phyloP scores from a whole-genome alignment of 2,113 vertebrate species.

The Emydura subglobosa region DNA sequence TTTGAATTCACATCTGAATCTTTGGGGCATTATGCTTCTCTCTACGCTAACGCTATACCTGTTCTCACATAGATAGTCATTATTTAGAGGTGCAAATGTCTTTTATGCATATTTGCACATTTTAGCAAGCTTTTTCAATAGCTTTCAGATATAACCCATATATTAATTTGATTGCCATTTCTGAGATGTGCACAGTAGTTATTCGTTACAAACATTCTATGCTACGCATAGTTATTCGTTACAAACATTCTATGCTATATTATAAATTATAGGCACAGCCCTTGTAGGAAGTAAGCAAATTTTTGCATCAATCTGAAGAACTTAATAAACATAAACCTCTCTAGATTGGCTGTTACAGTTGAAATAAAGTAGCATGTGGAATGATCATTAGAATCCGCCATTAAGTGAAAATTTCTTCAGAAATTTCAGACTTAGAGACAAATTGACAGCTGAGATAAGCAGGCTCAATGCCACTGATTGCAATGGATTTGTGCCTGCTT shows the following conservation, averaged over 20 bases:
- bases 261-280: accelerated
- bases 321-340: slow-evolving; percentile 24
- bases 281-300: neutral
- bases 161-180: neutral
- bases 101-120: neutral
- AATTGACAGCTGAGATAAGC: accelerated
- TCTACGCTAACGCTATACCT: neutral
- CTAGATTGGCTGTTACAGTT: slow-evolving; percentile 21
- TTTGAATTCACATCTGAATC: neutral
- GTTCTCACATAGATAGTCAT: neutral
- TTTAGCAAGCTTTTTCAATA: neutral
- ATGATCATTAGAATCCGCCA: neutral
- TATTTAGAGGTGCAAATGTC: neutral
- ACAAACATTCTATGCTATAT: neutral
- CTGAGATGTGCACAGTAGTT: neutral
- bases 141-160: neutral
- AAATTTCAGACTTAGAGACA: neutral
- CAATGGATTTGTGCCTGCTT: neutral
- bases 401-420: slow-evolving; percentile 6
- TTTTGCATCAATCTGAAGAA: slow-evolving; percentile 32
- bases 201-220: neutral
- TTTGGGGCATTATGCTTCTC: neutral
- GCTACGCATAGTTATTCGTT: neutral
- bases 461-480: accelerated
- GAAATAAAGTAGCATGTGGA: neutral